Conservation (phyloP, 1,140 invertebrate genomes). For the Kradibia gibbosae region DNA sequence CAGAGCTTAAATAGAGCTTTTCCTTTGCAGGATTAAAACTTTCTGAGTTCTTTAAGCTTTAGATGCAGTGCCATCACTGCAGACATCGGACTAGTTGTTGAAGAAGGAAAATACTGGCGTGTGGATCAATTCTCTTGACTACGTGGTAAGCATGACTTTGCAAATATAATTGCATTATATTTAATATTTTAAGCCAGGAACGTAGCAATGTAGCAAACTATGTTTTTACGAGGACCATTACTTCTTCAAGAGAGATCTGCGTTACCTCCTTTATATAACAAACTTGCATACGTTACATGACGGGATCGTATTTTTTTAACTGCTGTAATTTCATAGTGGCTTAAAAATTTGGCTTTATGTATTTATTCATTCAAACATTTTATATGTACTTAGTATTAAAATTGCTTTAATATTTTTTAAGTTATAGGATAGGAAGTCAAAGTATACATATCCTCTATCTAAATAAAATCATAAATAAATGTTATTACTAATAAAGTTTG, state of each 20-base stretch:
- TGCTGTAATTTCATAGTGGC: background rate
- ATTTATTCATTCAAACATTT: background rate
- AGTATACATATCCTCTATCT: no score
- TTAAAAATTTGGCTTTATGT: background rate
- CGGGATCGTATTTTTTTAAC: conserved; percentile 7
- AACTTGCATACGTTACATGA: background rate
- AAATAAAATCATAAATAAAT: no score
- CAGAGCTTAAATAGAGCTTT: background rate
- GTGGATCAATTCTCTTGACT: no score
- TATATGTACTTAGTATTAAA: no score
- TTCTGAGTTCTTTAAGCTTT: background rate
- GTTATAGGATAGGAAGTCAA: no score
- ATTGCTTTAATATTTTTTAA: no score
- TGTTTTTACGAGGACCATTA: background rate
- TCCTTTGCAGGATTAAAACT: background rate
- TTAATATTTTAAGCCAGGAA: background rate
- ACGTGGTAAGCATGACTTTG: no score
- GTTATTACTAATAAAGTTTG: no score
- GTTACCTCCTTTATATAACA: background rate
- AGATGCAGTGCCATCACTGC: background rate
- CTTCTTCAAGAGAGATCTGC: background rate
- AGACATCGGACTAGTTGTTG: background rate
- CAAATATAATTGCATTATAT: background rate
- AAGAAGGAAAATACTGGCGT: no score
- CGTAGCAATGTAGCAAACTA: background rate